A percentile compares a stretch with the other conserved stretches of the same genome.
phyloP scores from a whole-genome alignment of 2,888 invertebrate species.

The Congeria kusceri region DNA sequence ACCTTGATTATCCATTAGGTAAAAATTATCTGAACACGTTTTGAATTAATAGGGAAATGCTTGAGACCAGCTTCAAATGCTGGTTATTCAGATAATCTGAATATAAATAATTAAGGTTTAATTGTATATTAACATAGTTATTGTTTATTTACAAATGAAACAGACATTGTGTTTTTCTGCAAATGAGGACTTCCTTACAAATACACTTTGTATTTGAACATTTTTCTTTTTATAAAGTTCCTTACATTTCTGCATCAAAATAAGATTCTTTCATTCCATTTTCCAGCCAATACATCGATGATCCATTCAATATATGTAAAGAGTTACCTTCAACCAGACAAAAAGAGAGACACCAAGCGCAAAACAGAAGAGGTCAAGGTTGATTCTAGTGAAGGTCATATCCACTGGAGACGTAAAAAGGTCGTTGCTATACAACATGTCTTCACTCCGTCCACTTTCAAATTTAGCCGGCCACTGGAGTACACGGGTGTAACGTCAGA shows the following conservation, averaged over 20 bases:
- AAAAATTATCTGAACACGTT: too few species aligned
- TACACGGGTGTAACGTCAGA: conserved; percentile 76
- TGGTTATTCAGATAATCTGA: too few species aligned
- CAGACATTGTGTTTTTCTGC: too few species aligned
- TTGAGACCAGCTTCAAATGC: too few species aligned
- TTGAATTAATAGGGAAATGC: too few species aligned
- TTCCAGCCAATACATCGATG: conserved; percentile 81
- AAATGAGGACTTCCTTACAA: too few species aligned
- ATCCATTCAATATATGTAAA: conserved; percentile 81
- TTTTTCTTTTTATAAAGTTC: conserved; percentile 10
- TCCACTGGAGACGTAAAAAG: conserved; percentile 48
- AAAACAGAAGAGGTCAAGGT: conserved; percentile 81
- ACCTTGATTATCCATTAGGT: too few species aligned
- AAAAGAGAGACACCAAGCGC: conserved; percentile 76
- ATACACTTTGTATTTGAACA: neutral
- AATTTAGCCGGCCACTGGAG: conserved; percentile 75
- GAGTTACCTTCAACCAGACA: conserved; percentile 80
- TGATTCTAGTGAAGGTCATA: conserved; percentile 64
- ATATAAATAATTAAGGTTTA: too few species aligned
- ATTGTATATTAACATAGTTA: too few species aligned
- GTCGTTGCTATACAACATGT: conserved; percentile 69
- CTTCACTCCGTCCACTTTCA: conserved; percentile 72
- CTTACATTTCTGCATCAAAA: too few species aligned
- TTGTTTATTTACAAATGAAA: too few species aligned
- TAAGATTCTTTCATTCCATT: neutral